phyloP scores from a whole-genome alignment of 2,888 invertebrate species.

The Drosophila austrosaltans region DNA sequence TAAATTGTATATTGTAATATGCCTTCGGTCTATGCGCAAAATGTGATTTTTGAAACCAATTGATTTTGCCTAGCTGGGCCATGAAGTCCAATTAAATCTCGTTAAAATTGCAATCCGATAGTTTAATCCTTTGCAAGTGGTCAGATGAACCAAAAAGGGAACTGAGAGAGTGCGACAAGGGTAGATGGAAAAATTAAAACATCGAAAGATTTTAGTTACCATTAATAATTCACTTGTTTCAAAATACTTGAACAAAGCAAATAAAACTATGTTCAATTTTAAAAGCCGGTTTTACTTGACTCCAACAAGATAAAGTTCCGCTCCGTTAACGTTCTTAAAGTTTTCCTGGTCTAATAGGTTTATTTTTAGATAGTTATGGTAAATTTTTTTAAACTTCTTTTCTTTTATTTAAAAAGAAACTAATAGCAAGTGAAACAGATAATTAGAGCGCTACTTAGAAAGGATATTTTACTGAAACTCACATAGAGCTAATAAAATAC shows the following conservation, averaged over 20 bases:
- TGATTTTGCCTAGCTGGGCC: conserved; percentile 2
- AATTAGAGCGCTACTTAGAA: no score
- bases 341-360: no score
- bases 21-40: neutral
- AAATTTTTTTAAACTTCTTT: no score
- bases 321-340: no score
- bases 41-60: conserved; percentile 13
- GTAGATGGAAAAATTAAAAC: neutral
- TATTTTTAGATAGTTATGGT: no score
- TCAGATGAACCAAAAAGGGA: neutral
- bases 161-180: neutral
- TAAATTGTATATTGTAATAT: conserved; percentile 2
- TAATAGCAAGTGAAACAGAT: no score
- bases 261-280: no score
- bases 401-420: no score
- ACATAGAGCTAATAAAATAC: no score
- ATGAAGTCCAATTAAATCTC: conserved; percentile 3
- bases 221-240: neutral
- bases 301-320: no score
- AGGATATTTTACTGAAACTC: no score
- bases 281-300: no score
- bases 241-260: neutral
- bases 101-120: neutral
- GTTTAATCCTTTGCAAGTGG: neutral
- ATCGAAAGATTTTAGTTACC: neutral